phyloP scores from a whole-genome alignment of 2,797 vertebrate species.

The Sciurus vulgaris region DNA sequence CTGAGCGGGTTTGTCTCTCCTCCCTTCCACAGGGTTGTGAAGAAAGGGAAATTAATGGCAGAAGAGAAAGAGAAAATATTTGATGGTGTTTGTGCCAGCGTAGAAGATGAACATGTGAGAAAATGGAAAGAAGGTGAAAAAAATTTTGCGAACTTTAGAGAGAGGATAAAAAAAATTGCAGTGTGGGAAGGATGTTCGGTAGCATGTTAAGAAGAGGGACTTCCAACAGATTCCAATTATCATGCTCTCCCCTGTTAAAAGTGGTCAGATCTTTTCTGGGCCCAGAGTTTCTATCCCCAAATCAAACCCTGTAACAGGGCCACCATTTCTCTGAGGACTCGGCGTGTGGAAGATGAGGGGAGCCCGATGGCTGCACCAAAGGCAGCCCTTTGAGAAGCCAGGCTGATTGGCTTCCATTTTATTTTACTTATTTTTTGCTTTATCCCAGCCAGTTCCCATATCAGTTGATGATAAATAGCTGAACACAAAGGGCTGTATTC shows the following conservation, averaged over 20 bases:
- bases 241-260: conserved; percentile 6
- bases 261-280: conserved; percentile 6
- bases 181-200: background rate
- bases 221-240: background rate
- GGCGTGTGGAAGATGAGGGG: fast-evolving
- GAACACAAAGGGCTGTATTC: background rate
- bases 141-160: background rate
- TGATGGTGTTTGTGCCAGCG: background rate
- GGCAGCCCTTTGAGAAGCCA: background rate
- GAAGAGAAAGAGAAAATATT: background rate
- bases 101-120: background rate
- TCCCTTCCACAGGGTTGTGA: background rate
- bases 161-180: background rate
- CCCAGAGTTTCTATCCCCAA: background rate
- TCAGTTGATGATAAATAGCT: background rate
- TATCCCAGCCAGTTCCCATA: background rate
- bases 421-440: background rate
- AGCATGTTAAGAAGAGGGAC: conserved; percentile 29
- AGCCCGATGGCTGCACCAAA: background rate
- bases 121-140: background rate
- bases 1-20: background rate
- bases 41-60: conserved; percentile 36
- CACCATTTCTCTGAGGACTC: background rate
- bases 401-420: background rate
- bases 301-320: background rate